A percentile compares a stretch with the other conserved stretches of the same genome.
Evolutionary conservation across 2,888 invertebrate species (phyloP).

Genomic region (Pyrrhosoma nymphula): DNA sequence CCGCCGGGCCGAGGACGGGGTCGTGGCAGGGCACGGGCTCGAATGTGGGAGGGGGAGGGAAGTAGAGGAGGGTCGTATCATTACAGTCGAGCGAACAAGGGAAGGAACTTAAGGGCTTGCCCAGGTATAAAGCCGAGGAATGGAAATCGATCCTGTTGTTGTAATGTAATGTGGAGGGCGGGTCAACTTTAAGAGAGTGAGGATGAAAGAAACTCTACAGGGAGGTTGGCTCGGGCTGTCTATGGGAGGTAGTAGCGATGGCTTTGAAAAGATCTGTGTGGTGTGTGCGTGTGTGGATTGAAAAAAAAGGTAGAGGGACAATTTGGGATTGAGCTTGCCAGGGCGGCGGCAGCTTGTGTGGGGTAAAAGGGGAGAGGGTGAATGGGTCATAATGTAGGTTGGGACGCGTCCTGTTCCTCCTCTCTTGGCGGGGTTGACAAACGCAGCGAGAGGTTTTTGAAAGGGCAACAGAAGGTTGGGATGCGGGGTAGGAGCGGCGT

Average conservation of each 20-base stretch:
- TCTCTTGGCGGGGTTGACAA: constrained; percentile 52
- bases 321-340: constrained; percentile 42
- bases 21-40: not conserved
- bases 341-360: not conserved
- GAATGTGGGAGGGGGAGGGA: not conserved
- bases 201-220: not conserved
- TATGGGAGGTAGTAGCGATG: not conserved
- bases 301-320: constrained; percentile 33
- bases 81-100: constrained; percentile 52
- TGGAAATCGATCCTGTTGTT: constrained; percentile 13
- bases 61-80: not conserved
- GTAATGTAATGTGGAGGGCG: constrained; percentile 45
- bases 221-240: not conserved
- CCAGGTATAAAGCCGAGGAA: constrained; percentile 43
- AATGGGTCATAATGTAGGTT: not conserved
- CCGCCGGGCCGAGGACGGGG: not conserved
- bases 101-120: constrained; percentile 53
- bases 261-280: constrained; percentile 36
- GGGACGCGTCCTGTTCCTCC: constrained; percentile 17
- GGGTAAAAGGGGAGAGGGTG: not conserved
- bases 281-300: not conserved
- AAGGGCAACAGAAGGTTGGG: constrained; percentile 12
- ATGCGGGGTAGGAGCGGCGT: not conserved
- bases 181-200: constrained; percentile 46
- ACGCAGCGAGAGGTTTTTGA: constrained; percentile 35